Conservation (phyloP, 2,797 vertebrate genomes). For the Hoplostethus mediterraneus region DNA sequence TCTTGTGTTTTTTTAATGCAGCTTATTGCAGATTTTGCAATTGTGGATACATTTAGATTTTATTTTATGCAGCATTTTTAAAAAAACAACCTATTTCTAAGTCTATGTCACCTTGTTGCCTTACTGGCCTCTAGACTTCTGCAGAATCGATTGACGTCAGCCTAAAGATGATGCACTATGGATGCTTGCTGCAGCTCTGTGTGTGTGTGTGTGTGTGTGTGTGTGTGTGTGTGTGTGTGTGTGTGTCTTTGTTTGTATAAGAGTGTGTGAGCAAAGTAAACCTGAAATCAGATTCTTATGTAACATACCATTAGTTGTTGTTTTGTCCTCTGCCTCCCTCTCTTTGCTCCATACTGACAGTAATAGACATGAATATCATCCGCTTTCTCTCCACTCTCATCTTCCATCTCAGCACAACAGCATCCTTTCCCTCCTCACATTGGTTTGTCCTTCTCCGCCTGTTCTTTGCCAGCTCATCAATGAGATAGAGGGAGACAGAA, state of each 20-base stretch:
- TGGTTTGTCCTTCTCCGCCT: neutral
- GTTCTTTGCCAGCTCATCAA: constrained; percentile 28
- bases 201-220: too few relatives aligned
- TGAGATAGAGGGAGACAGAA: constrained; percentile 28
- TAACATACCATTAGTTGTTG: constrained; percentile 15
- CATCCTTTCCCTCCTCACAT: constrained; percentile 13
- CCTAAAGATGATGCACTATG: too few relatives aligned
- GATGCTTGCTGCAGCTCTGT: too few relatives aligned
- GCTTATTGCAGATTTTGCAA: constrained; percentile 28
- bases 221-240: neutral
- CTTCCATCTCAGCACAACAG: constrained; percentile 40
- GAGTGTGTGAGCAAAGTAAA: neutral
- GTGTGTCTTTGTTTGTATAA: neutral
- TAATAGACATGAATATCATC: constrained; percentile 38
- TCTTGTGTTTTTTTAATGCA: constrained; percentile 45
- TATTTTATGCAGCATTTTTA: neutral
- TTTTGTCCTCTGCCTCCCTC: constrained; percentile 8
- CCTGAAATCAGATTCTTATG: constrained; percentile 1
- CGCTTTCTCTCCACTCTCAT: constrained; percentile 41
- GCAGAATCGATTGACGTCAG: too few relatives aligned
- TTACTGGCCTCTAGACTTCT: too few relatives aligned
- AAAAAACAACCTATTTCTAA: too few relatives aligned
- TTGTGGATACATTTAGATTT: constrained; percentile 29
- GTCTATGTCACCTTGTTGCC: too few relatives aligned
- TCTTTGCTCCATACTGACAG: constrained; percentile 20